A percentile compares a stretch with the other conserved stretches of the same genome.
Conservation (phyloP, 1,140 invertebrate genomes). For the Nylanderia fulva region DNA sequence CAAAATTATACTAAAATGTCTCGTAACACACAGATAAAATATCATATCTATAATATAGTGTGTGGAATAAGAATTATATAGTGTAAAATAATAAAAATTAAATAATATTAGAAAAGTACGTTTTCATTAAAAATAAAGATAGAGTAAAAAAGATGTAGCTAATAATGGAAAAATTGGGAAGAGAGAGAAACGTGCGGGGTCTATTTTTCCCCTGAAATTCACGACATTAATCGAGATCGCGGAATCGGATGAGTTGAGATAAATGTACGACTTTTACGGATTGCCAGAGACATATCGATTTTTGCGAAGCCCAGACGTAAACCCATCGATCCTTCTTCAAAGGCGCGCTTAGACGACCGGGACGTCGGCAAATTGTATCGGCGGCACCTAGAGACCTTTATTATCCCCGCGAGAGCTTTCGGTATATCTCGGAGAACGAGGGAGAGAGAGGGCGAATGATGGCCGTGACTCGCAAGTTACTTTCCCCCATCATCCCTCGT, state of each 20-base stretch:
- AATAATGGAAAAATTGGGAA: neutral
- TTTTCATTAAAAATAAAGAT: no score
- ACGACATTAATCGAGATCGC: neutral
- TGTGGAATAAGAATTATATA: neutral
- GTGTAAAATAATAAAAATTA: no score
- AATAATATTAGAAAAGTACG: no score
- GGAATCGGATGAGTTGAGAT: neutral
- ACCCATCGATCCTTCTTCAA: conserved; percentile 44
- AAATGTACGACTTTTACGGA: conserved; percentile 2
- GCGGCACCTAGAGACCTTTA: conserved; percentile 50
- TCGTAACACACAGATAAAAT: no score
- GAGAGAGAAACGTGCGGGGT: neutral
- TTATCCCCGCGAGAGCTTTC: conserved; percentile 55
- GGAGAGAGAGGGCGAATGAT: conserved; percentile 22
- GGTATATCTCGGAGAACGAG: neutral
- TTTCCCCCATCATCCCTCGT: conserved; percentile 21
- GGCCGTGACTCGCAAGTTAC: conserved; percentile 58
- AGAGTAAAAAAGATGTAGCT: no score
- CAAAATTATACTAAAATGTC: neutral
- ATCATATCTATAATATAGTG: no score
- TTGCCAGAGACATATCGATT: conserved; percentile 33
- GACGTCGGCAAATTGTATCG: conserved; percentile 43
- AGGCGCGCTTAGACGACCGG: neutral
- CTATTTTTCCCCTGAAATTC: neutral
- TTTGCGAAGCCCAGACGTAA: conserved; percentile 10